Conservation (phyloP, 2,888 invertebrate species). For the Sarcophaga subvicina region DNA sequence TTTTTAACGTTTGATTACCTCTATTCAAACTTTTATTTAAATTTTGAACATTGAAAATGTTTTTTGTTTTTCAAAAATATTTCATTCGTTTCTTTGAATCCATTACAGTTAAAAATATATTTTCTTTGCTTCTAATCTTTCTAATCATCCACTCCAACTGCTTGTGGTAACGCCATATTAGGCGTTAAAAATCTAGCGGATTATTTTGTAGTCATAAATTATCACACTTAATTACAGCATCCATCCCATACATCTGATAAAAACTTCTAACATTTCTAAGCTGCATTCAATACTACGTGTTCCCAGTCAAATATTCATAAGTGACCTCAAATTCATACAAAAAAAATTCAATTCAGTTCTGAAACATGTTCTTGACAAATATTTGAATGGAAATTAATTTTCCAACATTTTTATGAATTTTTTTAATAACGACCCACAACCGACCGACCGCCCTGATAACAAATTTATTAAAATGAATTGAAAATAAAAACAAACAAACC, state of each 20-base stretch:
- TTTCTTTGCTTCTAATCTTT: no score
- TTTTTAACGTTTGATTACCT: no score
- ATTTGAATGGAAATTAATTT: slow-evolving; percentile 9
- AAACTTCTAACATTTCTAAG: neutral
- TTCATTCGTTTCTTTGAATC: no score
- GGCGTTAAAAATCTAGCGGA: slow-evolving; percentile 16
- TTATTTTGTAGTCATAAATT: slow-evolving; percentile 29
- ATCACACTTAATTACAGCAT: neutral
- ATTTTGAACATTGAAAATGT: no score
- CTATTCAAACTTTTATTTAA: no score
- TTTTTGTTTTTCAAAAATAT: no score
- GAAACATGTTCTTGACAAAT: neutral
- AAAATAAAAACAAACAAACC: slow-evolving; percentile 18
- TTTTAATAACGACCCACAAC: no score
- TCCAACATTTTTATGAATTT: neutral
- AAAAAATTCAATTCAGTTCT: slow-evolving; percentile 27
- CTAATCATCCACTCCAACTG: no score
- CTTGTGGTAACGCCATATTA: neutral
- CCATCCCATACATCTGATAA: neutral
- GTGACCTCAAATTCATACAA: neutral
- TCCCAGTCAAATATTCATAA: neutral
- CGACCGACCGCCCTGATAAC: slow-evolving; percentile 52
- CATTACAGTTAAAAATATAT: no score
- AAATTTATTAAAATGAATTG: slow-evolving; percentile 44
- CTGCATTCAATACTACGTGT: neutral